These are phyloP conservation scores for Drosophila murphyi DNA, from an alignment of 1,140 invertebrate species.

Conservation along the genomic window DNA sequence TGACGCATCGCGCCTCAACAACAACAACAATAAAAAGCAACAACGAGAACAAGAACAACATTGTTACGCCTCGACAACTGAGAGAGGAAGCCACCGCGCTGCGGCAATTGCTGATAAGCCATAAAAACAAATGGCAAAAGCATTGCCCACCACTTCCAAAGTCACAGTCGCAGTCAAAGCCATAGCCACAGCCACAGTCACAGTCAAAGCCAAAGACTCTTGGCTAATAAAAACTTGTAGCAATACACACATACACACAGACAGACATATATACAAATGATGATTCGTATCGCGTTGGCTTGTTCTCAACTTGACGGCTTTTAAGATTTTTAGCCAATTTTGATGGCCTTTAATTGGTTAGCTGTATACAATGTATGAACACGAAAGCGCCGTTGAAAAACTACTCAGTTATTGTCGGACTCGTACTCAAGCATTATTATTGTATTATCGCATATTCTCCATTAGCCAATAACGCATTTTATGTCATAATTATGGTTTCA, in stretches of 20 bases:
- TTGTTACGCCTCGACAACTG: slow-evolving; percentile 56
- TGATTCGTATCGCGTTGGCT: slow-evolving; percentile 23
- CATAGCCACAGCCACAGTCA: slow-evolving; percentile 3
- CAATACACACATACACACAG: slow-evolving; percentile 8
- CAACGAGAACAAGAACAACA: slow-evolving; percentile 41
- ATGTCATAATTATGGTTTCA: slow-evolving; percentile 20
- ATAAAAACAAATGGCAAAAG: slow-evolving; percentile 75
- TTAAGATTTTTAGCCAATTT: slow-evolving; percentile 64
- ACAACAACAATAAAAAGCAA: neutral
- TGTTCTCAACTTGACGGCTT: slow-evolving; percentile 60
- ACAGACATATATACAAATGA: neutral
- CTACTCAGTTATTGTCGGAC: neutral
- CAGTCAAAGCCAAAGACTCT: slow-evolving; percentile 19
- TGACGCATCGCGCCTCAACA: slow-evolving; percentile 56
- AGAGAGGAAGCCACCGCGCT: slow-evolving; percentile 31
- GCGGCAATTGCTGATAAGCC: slow-evolving; percentile 72
- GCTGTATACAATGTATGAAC: slow-evolving; percentile 54
- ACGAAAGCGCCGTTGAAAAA: slow-evolving; percentile 10
- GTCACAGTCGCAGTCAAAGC: slow-evolving; percentile 10
- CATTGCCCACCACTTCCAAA: slow-evolving; percentile 34
- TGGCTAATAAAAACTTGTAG: slow-evolving; percentile 59
- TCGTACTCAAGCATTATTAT: neutral
- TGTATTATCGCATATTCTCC: neutral
- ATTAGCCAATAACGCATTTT: slow-evolving; percentile 3
- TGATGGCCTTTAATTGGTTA: slow-evolving; percentile 60